These are phyloP conservation scores for Luehdorfia chinensis DNA, from an alignment of 1,140 invertebrate species.

Conservation along the genomic window DNA sequence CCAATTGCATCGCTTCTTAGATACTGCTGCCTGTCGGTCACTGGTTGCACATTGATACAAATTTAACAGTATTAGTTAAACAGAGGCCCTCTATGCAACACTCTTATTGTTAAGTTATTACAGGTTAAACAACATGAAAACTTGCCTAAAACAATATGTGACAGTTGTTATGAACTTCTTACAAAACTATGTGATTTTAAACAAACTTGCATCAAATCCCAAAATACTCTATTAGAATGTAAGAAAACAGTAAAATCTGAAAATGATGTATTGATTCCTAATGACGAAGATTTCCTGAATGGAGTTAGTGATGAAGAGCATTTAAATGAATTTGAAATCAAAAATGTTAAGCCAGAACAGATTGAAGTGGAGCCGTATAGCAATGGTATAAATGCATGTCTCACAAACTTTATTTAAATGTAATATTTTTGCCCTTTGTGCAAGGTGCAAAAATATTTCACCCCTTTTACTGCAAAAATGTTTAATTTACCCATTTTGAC, in stretches of 20 bases:
- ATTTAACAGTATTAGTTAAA: too few relatives aligned
- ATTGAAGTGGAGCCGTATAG: background rate
- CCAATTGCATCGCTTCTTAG: too few relatives aligned
- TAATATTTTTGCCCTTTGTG: background rate
- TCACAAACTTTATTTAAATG: background rate
- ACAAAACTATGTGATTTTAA: slow-evolving; percentile 59
- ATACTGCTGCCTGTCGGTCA: too few relatives aligned
- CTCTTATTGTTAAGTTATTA: too few relatives aligned
- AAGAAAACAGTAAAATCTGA: slow-evolving; percentile 28
- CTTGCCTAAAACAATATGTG: slow-evolving; percentile 55
- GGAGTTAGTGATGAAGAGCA: slow-evolving; percentile 12
- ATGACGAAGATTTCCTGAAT: slow-evolving; percentile 15
- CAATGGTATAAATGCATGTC: too few relatives aligned
- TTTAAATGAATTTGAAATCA: slow-evolving; percentile 20
- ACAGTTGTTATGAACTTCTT: slow-evolving; percentile 52
- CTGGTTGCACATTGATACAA: too few relatives aligned
- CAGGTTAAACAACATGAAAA: slow-evolving; percentile 47
- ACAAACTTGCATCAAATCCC: slow-evolving; percentile 56
- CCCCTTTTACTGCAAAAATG: too few relatives aligned
- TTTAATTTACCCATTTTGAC: too few relatives aligned
- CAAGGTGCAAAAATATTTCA: too few relatives aligned
- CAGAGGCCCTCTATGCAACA: too few relatives aligned
- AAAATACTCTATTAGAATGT: slow-evolving; percentile 41
- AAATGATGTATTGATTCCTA: slow-evolving; percentile 9
- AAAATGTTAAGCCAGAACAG: slow-evolving; percentile 20